Percentiles rank a stretch among this genome's conserved stretches.
phyloP scores from a whole-genome alignment of 2,113 vertebrate genomes.

The Lagopus leucura region DNA sequence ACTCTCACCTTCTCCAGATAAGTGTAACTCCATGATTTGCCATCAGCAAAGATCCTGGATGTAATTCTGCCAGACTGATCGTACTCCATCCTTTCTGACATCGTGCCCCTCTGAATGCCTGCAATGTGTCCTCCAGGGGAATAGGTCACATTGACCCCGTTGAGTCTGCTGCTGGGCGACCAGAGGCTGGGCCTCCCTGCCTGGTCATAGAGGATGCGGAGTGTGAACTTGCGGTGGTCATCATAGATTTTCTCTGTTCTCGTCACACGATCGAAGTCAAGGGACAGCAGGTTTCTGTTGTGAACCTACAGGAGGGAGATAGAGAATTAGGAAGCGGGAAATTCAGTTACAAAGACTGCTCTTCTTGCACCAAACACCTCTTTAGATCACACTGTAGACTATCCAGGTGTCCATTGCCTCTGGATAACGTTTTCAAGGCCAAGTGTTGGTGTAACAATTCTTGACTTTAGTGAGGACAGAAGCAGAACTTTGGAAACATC shows the following conservation, averaged over 20 bases:
- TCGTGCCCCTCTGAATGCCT: conserved; percentile 95
- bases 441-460: neutral
- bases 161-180: conserved; percentile 96
- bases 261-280: conserved; percentile 98
- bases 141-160: conserved; percentile 96
- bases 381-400: neutral
- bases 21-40: conserved; percentile 97
- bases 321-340: neutral
- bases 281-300: conserved; percentile 93
- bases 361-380: neutral
- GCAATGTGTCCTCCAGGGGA: conserved; percentile 91
- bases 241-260: conserved; percentile 98
- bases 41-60: conserved; percentile 95
- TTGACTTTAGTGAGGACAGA: neutral
- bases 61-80: conserved; percentile 92
- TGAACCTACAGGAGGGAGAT: conserved; percentile 84
- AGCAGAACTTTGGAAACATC: neutral
- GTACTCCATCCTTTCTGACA: conserved; percentile 98
- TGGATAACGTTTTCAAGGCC: neutral
- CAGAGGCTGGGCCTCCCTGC: conserved; percentile 94
- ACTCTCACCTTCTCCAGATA: conserved; percentile 90
- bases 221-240: conserved; percentile 96
- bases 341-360: neutral
- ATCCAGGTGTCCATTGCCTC: neutral
- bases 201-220: conserved; percentile 94